A percentile compares a stretch with the other conserved stretches of the same genome.
phyloP scores from a whole-genome alignment of 2,797 vertebrate genomes.

The Dendrocincla tyrannina region DNA sequence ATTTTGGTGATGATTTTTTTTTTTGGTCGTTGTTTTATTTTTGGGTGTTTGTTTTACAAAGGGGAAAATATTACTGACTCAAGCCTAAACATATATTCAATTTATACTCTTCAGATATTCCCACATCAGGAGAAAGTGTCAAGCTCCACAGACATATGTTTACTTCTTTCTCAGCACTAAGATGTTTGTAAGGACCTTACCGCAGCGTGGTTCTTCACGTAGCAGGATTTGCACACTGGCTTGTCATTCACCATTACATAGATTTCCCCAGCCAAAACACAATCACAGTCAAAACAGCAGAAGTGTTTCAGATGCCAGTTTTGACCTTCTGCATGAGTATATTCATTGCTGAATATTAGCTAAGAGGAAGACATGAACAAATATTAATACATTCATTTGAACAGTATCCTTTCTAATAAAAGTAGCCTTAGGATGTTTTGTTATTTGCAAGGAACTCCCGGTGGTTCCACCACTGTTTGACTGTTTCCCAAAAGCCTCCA shows the following conservation, averaged over 20 bases:
- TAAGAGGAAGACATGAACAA: conserved; percentile 51
- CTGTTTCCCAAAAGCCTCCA: not conserved
- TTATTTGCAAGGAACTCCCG: not conserved
- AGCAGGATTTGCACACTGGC: conserved; percentile 93
- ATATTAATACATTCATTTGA: not conserved
- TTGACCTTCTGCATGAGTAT: conserved; percentile 94
- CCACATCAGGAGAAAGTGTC: not conserved
- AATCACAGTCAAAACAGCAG: conserved; percentile 97
- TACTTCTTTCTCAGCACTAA: not conserved
- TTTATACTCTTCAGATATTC: not conserved
- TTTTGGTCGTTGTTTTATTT: not conserved
- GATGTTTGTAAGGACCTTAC: conserved; percentile 71
- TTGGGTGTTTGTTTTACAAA: not conserved
- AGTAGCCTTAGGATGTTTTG: not conserved
- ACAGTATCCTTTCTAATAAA: not conserved
- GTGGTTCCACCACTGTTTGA: not conserved
- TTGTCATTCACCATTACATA: conserved; percentile 94
- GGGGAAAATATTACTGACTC: not conserved
- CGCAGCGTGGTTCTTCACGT: conserved; percentile 92
- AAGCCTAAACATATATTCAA: not conserved
- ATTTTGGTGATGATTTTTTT: not conserved
- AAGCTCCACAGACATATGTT: not conserved
- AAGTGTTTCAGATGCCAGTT: conserved; percentile 99
- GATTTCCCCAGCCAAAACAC: conserved; percentile 92
- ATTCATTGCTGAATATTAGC: conserved; percentile 98